Base-by-base conservation (phyloP, 1,140 invertebrate species). In the Drosophila kikkawai region DNA sequence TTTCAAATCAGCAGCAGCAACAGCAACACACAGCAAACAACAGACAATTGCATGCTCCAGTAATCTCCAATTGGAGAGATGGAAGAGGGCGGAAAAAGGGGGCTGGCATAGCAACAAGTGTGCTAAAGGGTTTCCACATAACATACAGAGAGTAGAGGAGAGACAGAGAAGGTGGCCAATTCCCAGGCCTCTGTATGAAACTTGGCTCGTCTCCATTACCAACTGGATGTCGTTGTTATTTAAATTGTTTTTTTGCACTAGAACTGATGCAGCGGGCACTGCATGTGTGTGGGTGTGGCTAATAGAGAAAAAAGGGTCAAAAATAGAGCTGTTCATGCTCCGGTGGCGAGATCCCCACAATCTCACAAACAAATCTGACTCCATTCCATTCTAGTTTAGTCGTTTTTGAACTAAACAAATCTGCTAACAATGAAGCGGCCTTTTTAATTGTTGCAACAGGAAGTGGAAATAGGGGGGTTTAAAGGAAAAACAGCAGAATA, bases 161-260 rank as follows among this genome's bases (percentile, higher is more conserved):
- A 41, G 37, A 48, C 44, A 67, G 41, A 11, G 26, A 15, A 26
- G 26, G 50, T 42, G 70, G 70, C 70, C 68, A 60, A 59, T 84
- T 84, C 82, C 78, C 82, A 84, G 81, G 77, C 75, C 69, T 65
- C 22, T 48, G 51, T 65, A 63, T 69, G 67, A n/a, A 58, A 73
- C 69, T 73, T 73, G 66, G 66, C 66, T 73, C 69, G 53, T 59
- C 67, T 73, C 69, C 77, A 85, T 85, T 84, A 84, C 82, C 82
- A 84, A 80, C 53, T 48, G 36, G 19, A 39, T 59, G 42, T 50
- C 69, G 53, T 75, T 75, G 73, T 85, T 84, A 85, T 85, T 84
- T 84, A 84, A 84, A 84, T 85, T 85, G 82, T 80, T 85, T 83
- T 29, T 85, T 75, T 81, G 67, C 19, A 53, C 78, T 63, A 81